Conservation (phyloP, 2,888 invertebrate genomes). For the Nasonovia ribisnigri region DNA sequence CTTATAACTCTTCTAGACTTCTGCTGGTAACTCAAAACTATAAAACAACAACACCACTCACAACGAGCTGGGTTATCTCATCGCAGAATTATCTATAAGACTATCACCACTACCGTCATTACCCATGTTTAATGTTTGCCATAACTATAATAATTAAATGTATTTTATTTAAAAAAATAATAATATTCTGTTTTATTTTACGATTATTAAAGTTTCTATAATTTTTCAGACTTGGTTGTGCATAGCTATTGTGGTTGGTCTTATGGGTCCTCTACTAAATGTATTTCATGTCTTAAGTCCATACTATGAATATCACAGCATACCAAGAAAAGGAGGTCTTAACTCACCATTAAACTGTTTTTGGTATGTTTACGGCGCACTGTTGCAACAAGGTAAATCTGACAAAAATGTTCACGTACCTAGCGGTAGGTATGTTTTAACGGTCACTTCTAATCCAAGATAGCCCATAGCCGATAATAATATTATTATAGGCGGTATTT, state of each 20-base stretch:
- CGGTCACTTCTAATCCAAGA: background rate
- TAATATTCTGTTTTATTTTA: background rate
- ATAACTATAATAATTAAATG: background rate
- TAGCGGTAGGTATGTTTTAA: background rate
- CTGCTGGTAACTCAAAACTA: background rate
- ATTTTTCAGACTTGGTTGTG: conserved; percentile 83
- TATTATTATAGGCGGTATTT: background rate
- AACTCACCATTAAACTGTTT: conserved; percentile 75
- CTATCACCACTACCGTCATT: background rate
- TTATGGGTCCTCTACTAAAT: conserved; percentile 84
- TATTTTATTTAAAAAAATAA: background rate
- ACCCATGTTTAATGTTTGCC: background rate
- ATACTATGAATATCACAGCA: conserved; percentile 77
- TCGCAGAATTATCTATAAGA: background rate
- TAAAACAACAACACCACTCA: background rate
- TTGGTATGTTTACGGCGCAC: conserved; percentile 91
- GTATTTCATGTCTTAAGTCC: conserved; percentile 81
- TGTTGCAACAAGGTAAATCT: conserved; percentile 87
- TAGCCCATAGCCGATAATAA: background rate
- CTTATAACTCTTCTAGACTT: background rate
- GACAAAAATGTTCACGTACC: background rate
- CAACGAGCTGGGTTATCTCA: too few species aligned
- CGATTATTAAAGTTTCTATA: background rate
- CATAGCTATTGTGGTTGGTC: conserved; percentile 79
- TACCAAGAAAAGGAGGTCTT: conserved; percentile 70